phyloP scores from a whole-genome alignment of 2,797 vertebrate species.

The Crossoptilon crossoptilon region DNA sequence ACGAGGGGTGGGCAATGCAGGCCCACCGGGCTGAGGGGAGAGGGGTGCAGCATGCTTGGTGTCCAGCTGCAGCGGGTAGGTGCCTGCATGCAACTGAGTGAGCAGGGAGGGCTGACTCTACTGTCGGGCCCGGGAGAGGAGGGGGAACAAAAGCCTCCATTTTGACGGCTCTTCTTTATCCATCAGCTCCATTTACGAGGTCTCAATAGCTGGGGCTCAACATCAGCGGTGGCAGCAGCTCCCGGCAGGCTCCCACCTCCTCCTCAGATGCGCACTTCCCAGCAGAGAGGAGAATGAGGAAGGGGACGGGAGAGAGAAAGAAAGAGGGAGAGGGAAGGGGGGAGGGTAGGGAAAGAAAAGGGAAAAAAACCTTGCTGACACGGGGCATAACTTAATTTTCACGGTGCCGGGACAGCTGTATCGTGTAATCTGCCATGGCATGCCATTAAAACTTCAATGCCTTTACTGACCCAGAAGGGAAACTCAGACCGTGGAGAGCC shows the following conservation, averaged over 20 bases:
- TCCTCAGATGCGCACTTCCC: slow-evolving; percentile 82
- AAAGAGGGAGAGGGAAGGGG: slow-evolving; percentile 73
- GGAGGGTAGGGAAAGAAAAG: slow-evolving; percentile 78
- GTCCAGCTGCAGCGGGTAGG: accelerated
- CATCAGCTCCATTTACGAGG: slow-evolving; percentile 85
- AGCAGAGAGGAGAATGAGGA: slow-evolving; percentile 77
- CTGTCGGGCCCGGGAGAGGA: slow-evolving; percentile 7
- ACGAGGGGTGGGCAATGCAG: accelerated
- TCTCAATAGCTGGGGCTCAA: slow-evolving; percentile 79
- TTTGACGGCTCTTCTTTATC: slow-evolving; percentile 76
- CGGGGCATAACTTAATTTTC: slow-evolving; percentile 99
- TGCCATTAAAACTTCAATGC: slow-evolving; percentile 99
- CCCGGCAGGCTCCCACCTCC: slow-evolving; percentile 71
- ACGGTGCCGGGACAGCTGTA: slow-evolving; percentile 99
- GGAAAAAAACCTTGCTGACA: slow-evolving; percentile 93
- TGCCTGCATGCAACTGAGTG: background rate
- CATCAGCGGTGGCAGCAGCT: slow-evolving; percentile 59
- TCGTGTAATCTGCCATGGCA: slow-evolving; percentile 99
- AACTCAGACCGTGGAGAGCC: slow-evolving; percentile 92
- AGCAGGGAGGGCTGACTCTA: slow-evolving; percentile 14
- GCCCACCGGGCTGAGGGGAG: accelerated
- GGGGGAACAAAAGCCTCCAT: slow-evolving; percentile 78
- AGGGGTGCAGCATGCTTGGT: accelerated
- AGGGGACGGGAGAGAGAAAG: slow-evolving; percentile 68
- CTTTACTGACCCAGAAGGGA: slow-evolving; percentile 97